Conservation (phyloP, 2,113 vertebrate genomes). For the Leptocoma aspasia region DNA sequence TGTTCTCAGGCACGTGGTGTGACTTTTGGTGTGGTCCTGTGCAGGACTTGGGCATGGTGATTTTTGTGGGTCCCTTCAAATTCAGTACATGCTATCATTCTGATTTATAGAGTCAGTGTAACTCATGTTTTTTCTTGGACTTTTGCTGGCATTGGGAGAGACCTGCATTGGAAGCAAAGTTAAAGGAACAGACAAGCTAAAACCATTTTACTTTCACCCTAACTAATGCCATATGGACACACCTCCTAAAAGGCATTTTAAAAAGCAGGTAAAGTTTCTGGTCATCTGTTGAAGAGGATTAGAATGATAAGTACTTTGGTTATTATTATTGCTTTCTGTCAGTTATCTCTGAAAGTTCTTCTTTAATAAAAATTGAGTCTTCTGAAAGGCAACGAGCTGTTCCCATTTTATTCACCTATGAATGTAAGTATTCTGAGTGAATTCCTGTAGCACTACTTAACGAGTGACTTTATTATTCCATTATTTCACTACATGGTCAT, state of each 20-base stretch:
- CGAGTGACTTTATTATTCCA: not conserved
- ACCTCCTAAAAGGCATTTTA: not conserved
- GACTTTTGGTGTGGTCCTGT: not conserved
- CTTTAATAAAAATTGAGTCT: not conserved
- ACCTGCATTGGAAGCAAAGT: not conserved
- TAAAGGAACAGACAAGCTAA: not conserved
- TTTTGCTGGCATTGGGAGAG: not conserved
- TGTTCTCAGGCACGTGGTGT: accelerated
- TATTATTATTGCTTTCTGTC: not conserved
- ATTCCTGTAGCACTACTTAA: not conserved
- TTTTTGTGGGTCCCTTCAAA: not conserved
- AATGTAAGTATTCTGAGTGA: not conserved
- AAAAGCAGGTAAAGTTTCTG: not conserved
- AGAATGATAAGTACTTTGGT: not conserved
- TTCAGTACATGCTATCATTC: not conserved
- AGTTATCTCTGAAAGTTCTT: not conserved
- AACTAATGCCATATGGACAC: not conserved
- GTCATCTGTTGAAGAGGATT: not conserved
- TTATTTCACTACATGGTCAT: not conserved
- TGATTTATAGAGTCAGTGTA: not conserved
- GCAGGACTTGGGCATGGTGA: not conserved
- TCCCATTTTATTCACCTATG: not conserved
- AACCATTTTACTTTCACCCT: not conserved
- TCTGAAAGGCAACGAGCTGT: not conserved
- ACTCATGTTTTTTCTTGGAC: not conserved